Base-by-base conservation (phyloP, 2,888 invertebrate species). In the Chrysolina americana region DNA sequence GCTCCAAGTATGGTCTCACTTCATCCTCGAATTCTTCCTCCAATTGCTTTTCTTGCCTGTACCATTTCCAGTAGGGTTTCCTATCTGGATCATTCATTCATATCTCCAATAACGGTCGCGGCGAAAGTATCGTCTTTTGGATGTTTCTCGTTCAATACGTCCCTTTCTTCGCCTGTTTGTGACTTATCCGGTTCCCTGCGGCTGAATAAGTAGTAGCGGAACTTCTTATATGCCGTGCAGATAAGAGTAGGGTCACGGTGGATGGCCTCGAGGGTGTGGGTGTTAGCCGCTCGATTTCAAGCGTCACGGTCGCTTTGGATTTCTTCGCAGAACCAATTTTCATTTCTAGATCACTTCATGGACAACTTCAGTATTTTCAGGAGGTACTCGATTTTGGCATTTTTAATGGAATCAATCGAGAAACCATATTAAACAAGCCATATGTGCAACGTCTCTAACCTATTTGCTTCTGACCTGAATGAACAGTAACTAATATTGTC, bases 1-100 rank as follows among this genome's bases (percentile, higher is more conserved):
- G 99, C 83, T 95, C 94, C 79, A 99, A 89, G 78, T 93, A 93
- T 0, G 96, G 91, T 74, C 93, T 93, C 88, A 99, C 98, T 90
- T 99, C 99, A 88, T 99, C 99, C 84, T 97, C 98, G 88, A 99
- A 99, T 89, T 99, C 99, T 0, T 95, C 95, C 98, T 99, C 99
- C 99, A 99, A 83, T 99, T 98, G 76, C 98, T 98, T 89, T 99
- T 97, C 0, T 99, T 99, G 0, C 99, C 99, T 0, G 98, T 98
- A 2, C 99, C 99, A 63, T 97, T 98, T 0, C 79, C 79, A 2
- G 78, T 78, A 0, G 79, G 79, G 59, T 79, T 78, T n/a, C 78
- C 79, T 79, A 21, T 91, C 87, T 95, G 95, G 23, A 93, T 2
- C 92, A 23, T 93, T 94, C 0, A 87, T 86, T 65, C 85, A n/a